Evolutionary conservation across 2,797 vertebrate species (phyloP).

Genomic region (Chiloscyllium punctatum): DNA sequence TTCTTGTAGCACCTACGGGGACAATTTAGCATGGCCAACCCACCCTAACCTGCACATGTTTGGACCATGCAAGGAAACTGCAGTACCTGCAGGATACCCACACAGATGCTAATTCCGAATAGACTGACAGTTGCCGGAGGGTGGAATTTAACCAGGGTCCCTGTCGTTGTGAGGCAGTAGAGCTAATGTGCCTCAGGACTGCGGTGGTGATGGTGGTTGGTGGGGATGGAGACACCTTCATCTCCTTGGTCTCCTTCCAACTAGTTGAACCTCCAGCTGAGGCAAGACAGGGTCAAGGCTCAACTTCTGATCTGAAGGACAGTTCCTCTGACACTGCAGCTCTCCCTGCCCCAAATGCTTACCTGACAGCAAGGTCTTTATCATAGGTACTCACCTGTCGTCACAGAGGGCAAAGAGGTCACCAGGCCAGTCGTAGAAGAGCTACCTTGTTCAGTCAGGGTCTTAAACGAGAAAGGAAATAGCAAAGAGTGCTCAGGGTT

Average conservation of each 20-base stretch:
- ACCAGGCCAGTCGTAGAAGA: not conserved
- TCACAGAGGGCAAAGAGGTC: not conserved
- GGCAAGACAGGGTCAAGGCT: not conserved
- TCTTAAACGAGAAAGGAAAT: not conserved
- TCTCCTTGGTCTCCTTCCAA: not conserved
- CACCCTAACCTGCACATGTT: too few species aligned
- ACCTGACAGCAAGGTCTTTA: not conserved
- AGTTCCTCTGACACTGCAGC: not conserved
- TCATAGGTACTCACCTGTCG: not conserved
- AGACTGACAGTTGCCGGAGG: too few species aligned
- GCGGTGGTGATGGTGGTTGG: too few species aligned
- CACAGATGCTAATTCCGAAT: too few species aligned
- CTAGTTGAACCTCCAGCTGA: not conserved
- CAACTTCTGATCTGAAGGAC: not conserved
- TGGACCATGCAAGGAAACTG: too few species aligned
- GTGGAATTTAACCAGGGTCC: too few species aligned
- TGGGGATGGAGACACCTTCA: not conserved
- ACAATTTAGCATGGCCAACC: too few species aligned
- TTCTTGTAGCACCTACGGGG: too few species aligned
- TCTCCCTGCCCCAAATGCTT: too few species aligned
- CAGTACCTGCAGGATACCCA: too few species aligned
- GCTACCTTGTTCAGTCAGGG: slow-evolving; percentile 5
- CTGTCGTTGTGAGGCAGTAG: too few species aligned
- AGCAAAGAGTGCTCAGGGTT: not conserved
- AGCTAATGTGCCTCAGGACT: not conserved